A percentile compares a stretch with the other conserved stretches of the same genome.
Conservation (phyloP, 2,888 invertebrate genomes). For the Apamea sordens region DNA sequence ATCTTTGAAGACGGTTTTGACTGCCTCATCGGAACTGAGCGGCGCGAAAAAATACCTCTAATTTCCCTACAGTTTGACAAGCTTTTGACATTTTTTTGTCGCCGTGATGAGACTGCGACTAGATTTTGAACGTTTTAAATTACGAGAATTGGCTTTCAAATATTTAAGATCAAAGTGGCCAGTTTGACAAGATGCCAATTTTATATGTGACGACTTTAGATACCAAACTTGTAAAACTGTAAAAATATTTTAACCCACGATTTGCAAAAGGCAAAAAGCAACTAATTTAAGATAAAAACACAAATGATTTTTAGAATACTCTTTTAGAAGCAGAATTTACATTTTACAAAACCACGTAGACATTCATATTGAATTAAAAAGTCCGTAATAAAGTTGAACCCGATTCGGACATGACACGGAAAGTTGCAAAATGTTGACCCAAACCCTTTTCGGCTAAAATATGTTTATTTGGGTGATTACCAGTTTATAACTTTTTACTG, state of each 20-base stretch:
- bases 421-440: conserved; percentile 28
- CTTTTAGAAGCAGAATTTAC: not conserved
- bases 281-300: not conserved
- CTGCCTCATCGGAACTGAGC: no score
- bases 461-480: conserved; percentile 43
- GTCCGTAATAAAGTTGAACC: conserved; percentile 16
- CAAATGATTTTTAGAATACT: not conserved
- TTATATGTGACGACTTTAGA: no score
- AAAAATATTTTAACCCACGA: not conserved
- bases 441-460: conserved; percentile 31
- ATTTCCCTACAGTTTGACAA: no score
- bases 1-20: no score
- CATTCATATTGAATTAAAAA: conserved; percentile 33
- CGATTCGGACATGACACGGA: conserved; percentile 9
- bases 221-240: not conserved
- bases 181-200: no score
- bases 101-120: no score
- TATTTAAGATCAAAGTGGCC: no score
- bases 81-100: no score
- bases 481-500: conserved; percentile 30
- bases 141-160: no score
- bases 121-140: no score
- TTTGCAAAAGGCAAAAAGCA: not conserved
- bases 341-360: conserved; percentile 1
- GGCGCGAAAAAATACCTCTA: no score